phyloP scores from a whole-genome alignment of 2,888 invertebrate species.

The Nymphalis polychloros region DNA sequence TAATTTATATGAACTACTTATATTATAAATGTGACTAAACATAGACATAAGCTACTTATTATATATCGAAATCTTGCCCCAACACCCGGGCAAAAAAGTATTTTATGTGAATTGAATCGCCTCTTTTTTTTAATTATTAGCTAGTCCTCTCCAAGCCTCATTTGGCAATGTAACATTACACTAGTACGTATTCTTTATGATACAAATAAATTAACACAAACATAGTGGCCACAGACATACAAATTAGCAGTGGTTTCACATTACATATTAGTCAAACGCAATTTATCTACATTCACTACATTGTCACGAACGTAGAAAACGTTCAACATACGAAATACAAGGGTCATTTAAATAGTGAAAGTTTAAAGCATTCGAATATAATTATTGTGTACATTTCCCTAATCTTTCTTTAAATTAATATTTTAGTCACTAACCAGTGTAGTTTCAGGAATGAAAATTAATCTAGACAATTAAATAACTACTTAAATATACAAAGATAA shows the following conservation, averaged over 20 bases:
- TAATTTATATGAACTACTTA: no score
- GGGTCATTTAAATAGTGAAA: constrained; percentile 36
- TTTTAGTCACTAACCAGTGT: no score
- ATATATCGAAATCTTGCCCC: no score
- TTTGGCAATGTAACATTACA: background rate
- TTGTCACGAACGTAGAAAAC: constrained; percentile 52
- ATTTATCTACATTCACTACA: constrained; percentile 42
- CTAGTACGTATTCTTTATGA: background rate
- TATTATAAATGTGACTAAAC: no score
- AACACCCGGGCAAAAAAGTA: no score
- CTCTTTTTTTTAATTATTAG: no score
- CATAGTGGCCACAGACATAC: background rate
- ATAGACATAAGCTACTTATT: no score
- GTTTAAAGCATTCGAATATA: constrained; percentile 1
- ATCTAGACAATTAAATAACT: no score
- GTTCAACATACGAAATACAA: constrained; percentile 46
- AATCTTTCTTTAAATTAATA: background rate
- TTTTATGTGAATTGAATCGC: no score
- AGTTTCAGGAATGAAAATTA: no score
- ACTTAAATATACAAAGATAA: no score
- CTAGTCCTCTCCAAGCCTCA: no score
- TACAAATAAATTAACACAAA: constrained; percentile 11
- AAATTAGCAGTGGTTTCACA: background rate
- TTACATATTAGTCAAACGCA: constrained; percentile 5
- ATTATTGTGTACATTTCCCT: background rate